phyloP scores from a whole-genome alignment of 2,113 vertebrate genomes.

The Nibea albiflora region DNA sequence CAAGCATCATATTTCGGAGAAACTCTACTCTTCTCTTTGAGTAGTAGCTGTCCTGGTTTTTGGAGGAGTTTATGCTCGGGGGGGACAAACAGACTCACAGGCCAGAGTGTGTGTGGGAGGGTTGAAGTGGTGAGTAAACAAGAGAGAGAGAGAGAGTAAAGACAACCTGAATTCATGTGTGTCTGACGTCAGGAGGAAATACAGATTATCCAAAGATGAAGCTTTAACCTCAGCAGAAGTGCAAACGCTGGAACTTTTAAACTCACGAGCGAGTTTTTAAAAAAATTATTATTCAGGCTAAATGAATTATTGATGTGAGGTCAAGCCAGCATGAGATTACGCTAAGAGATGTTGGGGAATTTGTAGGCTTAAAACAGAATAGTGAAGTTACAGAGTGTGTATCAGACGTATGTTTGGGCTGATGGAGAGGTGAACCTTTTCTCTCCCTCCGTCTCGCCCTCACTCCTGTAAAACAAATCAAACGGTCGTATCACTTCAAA shows the following conservation, averaged over 20 bases:
- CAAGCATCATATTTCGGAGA: not conserved
- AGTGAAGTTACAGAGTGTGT: conserved; percentile 24
- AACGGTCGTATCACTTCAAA: not conserved
- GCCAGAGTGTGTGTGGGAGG: no score
- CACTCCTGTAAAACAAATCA: conserved; percentile 3
- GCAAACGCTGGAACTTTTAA: conserved; percentile 61
- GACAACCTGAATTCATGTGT: not conserved
- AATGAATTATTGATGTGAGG: conserved; percentile 78
- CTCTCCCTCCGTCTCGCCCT: not conserved
- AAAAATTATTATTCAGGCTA: conserved; percentile 2
- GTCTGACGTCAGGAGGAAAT: conserved; percentile 26
- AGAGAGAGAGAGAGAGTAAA: not conserved
- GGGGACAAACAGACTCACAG: not conserved
- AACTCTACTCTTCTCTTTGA: not conserved
- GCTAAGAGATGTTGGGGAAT: conserved; percentile 55
- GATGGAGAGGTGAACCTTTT: conserved; percentile 14
- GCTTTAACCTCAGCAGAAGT: conserved; percentile 47
- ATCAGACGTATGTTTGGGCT: conserved; percentile 26
- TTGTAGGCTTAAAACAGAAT: conserved; percentile 68
- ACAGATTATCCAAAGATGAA: conserved; percentile 36
- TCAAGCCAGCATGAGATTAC: conserved; percentile 69
- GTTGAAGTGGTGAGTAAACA: not conserved
- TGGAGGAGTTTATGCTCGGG: not conserved
- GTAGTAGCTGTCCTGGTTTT: not conserved
- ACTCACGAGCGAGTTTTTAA: conserved; percentile 47